Percentiles rank a stretch among this genome's conserved stretches.
These are phyloP conservation scores for Brotogeris chrysoptera DNA, from an alignment of 2,797 vertebrate species.

Conservation along the genomic window DNA sequence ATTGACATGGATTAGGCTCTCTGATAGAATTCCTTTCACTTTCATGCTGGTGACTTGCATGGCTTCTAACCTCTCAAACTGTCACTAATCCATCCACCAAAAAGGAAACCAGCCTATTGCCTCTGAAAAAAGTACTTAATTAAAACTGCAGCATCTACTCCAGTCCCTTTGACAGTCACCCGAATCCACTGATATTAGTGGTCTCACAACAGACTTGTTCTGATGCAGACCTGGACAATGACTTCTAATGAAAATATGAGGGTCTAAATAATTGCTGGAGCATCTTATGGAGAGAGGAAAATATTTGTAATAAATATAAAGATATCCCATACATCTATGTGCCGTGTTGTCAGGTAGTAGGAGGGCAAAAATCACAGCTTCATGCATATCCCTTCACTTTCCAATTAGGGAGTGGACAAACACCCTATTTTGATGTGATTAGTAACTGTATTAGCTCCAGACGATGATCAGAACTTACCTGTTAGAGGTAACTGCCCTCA, in stretches of 20 bases:
- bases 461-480: neutral
- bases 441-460: neutral
- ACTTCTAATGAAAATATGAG: neutral
- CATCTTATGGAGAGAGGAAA: neutral
- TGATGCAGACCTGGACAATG: neutral
- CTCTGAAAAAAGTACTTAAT: neutral
- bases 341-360: rapidly evolving
- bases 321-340: neutral
- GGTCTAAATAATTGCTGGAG: neutral
- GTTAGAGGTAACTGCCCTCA: neutral
- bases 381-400: neutral
- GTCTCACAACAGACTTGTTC: neutral
- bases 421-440: neutral
- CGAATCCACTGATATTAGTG: neutral
- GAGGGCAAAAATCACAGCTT: neutral
- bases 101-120: neutral
- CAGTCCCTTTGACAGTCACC: neutral
- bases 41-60: neutral
- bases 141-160: neutral
- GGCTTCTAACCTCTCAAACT: neutral
- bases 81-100: neutral
- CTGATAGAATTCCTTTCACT: neutral
- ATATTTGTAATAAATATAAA: neutral
- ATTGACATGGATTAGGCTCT: neutral
- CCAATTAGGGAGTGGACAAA: neutral